Base-by-base conservation (phyloP, 1,140 invertebrate genomes). In the Apolygus lucorum region DNA sequence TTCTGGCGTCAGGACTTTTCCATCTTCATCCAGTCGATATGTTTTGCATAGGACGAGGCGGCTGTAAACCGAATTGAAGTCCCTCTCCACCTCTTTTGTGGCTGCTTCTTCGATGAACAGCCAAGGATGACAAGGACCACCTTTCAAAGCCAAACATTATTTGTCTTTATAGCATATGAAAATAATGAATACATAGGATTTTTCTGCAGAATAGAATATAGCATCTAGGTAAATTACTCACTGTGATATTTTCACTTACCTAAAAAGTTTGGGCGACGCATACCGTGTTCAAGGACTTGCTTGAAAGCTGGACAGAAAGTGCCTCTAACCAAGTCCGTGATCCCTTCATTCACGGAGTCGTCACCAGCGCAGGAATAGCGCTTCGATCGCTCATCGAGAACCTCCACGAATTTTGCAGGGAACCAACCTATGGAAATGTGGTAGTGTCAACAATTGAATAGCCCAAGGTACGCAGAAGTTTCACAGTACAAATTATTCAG, bases 61-160 rank as follows among this genome's bases (percentile, higher is more conserved):
- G 76, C 96, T 98, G 76, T 99, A 98, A 4, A 99, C 96, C 13
- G 95, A 98, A 79, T 96, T 94, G 78, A 97, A 98, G 79, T 99
- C 95, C 80, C 94, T 92, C 80, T 99, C 95, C 49, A 99, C 95
- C 82, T 98, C 95, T 78, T 92, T 87, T 28, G 88, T 92, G 21
- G 96, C 94, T 27, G 95, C 93, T 82, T 97, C 94, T 84, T 99
- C 96, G 74, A 99, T 96, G 79, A 99, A 99, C 14, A 97, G 80
- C 97, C 98, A 99, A 0, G 98, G 98, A 84, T 99, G 98, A 78
- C 93, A 93, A 17, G 93, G 88, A 13, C 92, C 91, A 68, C 94
- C 94, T 75, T 83, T 17, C 4, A 8, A 42, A 4, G 17, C 74
- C 74, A 79, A 74, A 63, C 69, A 68, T n/a, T 14, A 25, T 25